Evolutionary conservation across 2,113 vertebrate genomes (phyloP).

Genomic region (Eudyptes chrysolophus): DNA sequence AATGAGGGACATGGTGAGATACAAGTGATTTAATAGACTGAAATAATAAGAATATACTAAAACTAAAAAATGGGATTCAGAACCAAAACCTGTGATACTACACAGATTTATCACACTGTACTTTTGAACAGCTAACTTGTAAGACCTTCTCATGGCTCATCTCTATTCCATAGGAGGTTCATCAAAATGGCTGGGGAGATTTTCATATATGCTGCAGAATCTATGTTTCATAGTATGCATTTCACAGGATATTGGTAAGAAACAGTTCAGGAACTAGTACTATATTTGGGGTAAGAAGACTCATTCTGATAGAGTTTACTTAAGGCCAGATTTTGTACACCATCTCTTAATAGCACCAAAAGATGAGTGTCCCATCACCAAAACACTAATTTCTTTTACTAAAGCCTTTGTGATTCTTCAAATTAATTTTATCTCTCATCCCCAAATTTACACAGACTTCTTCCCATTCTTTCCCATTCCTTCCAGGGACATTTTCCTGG

Average conservation of each 20-base stretch:
- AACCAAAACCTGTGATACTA: neutral
- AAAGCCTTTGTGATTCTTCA: neutral
- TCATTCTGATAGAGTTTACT: neutral
- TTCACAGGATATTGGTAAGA: neutral
- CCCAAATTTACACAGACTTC: neutral
- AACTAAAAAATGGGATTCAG: neutral
- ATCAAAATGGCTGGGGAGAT: neutral
- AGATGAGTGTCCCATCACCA: fast-evolving
- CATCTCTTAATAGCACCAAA: neutral
- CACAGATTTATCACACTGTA: neutral
- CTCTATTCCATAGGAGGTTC: neutral
- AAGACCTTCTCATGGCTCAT: neutral
- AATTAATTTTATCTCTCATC: neutral
- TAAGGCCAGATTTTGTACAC: neutral
- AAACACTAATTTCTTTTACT: neutral
- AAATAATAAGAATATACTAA: neutral
- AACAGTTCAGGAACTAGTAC: neutral
- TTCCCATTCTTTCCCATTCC: neutral
- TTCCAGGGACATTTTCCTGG: neutral
- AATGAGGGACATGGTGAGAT: neutral
- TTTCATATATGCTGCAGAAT: neutral
- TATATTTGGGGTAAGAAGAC: neutral
- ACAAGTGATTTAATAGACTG: neutral
- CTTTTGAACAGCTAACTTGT: neutral
- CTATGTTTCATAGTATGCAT: neutral